A percentile compares a stretch with the other conserved stretches of the same genome.
phyloP scores from a whole-genome alignment of 2,797 vertebrate species.

The Sciurus carolinensis region DNA sequence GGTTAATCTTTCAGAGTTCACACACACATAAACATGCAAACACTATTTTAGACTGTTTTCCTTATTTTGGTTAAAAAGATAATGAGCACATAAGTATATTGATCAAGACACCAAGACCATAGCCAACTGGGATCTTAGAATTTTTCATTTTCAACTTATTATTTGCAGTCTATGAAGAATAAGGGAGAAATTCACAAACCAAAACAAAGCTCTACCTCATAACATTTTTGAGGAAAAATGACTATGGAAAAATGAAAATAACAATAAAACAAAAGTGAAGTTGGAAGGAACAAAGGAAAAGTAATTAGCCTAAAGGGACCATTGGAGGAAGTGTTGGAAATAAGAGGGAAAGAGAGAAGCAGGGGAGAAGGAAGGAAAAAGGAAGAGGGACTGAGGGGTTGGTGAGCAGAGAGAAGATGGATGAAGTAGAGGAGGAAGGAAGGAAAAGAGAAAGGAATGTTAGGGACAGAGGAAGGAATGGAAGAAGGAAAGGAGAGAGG shows the following conservation, averaged over 20 bases:
- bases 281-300: background rate
- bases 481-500: background rate
- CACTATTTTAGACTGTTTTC: background rate
- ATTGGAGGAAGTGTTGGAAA: no score
- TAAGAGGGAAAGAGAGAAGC: background rate
- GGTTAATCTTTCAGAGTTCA: background rate
- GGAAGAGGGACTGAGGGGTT: background rate
- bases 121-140: background rate
- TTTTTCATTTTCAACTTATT: background rate
- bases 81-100: background rate
- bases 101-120: background rate
- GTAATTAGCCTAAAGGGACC: background rate
- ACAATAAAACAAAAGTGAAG: background rate
- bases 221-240: slow-evolving; percentile 1
- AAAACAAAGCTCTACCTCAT: background rate
- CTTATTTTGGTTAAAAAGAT: background rate
- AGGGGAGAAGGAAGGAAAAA: background rate
- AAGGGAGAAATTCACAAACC: background rate
- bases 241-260: background rate
- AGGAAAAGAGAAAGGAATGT: background rate
- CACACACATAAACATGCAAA: background rate
- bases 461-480: background rate
- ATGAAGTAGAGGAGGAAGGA: background rate
- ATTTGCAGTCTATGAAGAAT: background rate
- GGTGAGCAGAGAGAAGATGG: background rate